Evolutionary conservation across 2,113 vertebrate species (phyloP), one percentile per base, ranked within the genome.

Genomic region (Capra hircus): DNA sequence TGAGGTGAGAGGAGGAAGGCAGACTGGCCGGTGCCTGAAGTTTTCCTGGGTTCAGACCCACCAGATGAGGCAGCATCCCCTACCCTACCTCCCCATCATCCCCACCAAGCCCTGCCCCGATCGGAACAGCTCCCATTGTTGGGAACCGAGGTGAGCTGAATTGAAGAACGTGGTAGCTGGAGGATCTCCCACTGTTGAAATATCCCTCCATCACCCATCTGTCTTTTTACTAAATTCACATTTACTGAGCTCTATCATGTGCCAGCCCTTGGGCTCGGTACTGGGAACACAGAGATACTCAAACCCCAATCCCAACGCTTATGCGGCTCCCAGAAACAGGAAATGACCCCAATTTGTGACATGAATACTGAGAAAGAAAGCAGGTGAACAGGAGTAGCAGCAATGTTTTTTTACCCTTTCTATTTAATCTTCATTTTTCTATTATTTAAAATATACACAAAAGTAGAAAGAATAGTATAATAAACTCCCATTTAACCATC

Each of bases 401-500:
- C 23, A n/a, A 28, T 45, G 50, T 27, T 77, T 45, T 50, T 50
- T 59, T 14, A 52, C 7, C 45, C 87, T 81, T 88, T 87, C n/a
- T 74, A 30, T 74, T 95, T 87, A 74, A 81, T 93, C 91, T 82
- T 90, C 64, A 64, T 59, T 91, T 95, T 81, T 83, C 88, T 50
- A 91, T 96, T 95, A 62, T 86, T 95, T 94, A 95, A 74, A 95
- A 60, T 82, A 64, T 84, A n/a, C 45, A 92, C 17, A 21, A 82
- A 83, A 91, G 83, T 82, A 92, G 87, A 93, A 95, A 60, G 25
- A 77, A 78, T 5, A 71, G 43, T 77, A 45, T 82, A 55, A 82
- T 89, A 90, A 97, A 80, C 25, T 77, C n/a, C 23, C 93, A 78
- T 57, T 23, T 28, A 81, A 40, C 52, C n/a, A 90, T 57, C 57